A percentile compares a stretch with the other conserved stretches of the same genome.
Evolutionary conservation across 2,797 vertebrate species (phyloP).

Genomic region (Acrocephalus scirpaceus): DNA sequence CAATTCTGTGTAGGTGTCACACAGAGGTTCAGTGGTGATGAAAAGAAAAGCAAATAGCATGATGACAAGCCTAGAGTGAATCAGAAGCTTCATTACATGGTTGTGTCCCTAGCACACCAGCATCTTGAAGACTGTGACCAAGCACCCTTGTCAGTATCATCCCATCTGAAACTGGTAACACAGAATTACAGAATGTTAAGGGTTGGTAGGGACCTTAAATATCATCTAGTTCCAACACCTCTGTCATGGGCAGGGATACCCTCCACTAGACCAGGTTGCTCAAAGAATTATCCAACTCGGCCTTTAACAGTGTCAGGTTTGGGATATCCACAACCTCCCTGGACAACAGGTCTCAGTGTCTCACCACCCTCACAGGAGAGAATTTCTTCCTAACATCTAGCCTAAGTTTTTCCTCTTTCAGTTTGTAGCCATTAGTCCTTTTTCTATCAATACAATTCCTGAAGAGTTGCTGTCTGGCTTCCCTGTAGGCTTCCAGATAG

Average conservation of each 20-base stretch:
- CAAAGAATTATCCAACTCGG: neutral
- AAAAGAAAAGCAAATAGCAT: neutral
- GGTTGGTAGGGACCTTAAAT: neutral
- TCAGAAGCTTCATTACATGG: neutral
- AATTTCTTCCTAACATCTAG: neutral
- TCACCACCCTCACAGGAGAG: neutral
- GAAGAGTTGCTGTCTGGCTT: neutral
- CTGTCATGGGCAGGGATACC: neutral
- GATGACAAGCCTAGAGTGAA: neutral
- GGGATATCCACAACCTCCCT: neutral
- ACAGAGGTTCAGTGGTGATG: fast-evolving
- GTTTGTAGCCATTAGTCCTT: neutral
- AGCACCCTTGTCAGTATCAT: fast-evolving
- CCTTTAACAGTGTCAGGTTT: neutral
- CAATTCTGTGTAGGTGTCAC: neutral
- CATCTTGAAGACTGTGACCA: neutral
- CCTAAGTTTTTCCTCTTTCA: neutral
- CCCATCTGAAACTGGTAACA: fast-evolving
- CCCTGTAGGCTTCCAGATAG: neutral
- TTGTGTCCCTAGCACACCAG: neutral
- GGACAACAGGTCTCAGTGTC: too few relatives aligned
- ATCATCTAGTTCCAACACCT: neutral
- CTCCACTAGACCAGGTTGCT: neutral
- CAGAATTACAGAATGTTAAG: neutral
- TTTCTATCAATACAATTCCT: neutral